These are phyloP conservation scores for Machimus atricapillus DNA, from an alignment of 2,888 invertebrate genomes.

Conservation along the genomic window DNA sequence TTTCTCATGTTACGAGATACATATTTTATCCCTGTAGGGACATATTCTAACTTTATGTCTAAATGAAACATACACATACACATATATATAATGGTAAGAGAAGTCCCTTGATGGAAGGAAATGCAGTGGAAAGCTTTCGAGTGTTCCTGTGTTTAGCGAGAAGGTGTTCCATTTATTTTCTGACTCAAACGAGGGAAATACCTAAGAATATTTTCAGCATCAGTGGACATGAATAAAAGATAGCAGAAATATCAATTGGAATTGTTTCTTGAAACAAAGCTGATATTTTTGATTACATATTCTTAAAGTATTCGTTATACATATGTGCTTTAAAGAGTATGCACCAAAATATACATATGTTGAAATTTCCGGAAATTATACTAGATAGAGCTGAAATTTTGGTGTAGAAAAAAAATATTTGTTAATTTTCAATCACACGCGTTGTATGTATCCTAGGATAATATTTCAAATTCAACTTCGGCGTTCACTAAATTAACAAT, in stretches of 20 bases:
- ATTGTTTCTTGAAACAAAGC: not conserved
- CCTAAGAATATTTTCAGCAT: not conserved
- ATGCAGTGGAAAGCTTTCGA: not conserved
- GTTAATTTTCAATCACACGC: not conserved
- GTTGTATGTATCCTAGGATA: too few relatives aligned
- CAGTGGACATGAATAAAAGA: not conserved
- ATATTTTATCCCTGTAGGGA: not conserved
- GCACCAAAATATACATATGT: too few relatives aligned
- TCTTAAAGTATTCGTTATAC: too few relatives aligned
- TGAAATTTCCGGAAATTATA: too few relatives aligned
- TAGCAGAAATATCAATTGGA: not conserved
- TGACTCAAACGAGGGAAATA: not conserved
- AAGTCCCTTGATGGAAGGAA: not conserved
- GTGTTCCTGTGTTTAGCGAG: not conserved
- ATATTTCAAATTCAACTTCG: not conserved
- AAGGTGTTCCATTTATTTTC: not conserved
- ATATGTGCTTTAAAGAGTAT: not conserved
- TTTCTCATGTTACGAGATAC: not conserved
- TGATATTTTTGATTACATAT: not conserved
- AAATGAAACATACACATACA: not conserved
- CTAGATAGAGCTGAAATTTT: too few relatives aligned
- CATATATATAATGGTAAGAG: not conserved
- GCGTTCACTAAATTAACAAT: not conserved
- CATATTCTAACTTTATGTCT: not conserved
- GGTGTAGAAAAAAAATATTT: not conserved